Percentiles rank a stretch among this genome's conserved stretches.
phyloP scores from a whole-genome alignment of 2,797 vertebrate genomes.

The Crocidura indochinensis region DNA sequence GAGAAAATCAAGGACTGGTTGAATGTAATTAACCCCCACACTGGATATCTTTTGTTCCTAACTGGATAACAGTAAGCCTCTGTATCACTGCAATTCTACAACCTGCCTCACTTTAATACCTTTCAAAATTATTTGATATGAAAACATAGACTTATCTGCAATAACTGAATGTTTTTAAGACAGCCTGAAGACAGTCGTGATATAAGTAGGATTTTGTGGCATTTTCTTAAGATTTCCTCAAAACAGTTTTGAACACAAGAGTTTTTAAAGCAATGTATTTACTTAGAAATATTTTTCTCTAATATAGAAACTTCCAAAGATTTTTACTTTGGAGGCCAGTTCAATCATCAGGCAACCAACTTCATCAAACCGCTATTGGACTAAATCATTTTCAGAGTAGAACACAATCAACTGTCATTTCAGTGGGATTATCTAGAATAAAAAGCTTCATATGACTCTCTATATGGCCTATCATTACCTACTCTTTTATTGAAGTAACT shows the following conservation, averaged over 20 bases:
- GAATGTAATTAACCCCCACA: neutral
- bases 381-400: conserved; percentile 41
- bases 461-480: conserved; percentile 15
- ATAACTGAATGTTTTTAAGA: conserved; percentile 23
- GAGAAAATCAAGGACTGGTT: neutral
- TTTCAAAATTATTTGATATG: conserved; percentile 42
- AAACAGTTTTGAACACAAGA: conserved; percentile 14
- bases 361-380: neutral
- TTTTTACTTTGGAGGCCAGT: conserved; percentile 15
- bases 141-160: neutral
- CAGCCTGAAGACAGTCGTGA: conserved; percentile 34
- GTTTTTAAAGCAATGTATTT: neutral
- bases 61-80: neutral
- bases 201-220: conserved; percentile 32
- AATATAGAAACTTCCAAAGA: conserved; percentile 57
- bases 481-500: conserved; percentile 50
- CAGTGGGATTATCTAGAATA: conserved; percentile 38
- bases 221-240: conserved; percentile 51
- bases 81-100: neutral
- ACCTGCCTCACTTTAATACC: neutral
- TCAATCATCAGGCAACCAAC: conserved; percentile 4
- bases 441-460: neutral
- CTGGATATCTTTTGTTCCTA: neutral
- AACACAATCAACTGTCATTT: conserved; percentile 27
- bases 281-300: conserved; percentile 58